Conservation (phyloP, 2,797 vertebrate genomes). For the Scarus forsteni region DNA sequence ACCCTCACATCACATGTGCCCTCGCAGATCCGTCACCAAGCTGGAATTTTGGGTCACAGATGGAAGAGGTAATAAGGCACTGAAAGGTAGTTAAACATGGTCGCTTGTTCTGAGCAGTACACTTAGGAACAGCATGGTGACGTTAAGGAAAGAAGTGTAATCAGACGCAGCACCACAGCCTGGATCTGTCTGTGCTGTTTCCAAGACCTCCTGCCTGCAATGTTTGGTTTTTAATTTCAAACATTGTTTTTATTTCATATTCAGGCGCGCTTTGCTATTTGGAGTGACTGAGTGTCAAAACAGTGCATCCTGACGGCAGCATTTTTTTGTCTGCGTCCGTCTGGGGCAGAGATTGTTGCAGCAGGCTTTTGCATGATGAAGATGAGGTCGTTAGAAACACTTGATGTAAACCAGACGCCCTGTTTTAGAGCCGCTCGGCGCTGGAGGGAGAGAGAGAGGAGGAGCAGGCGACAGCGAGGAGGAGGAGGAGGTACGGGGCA, state of each 20-base stretch:
- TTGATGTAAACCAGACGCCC: conserved; percentile 77
- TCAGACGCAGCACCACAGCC: neutral
- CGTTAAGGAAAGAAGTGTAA: neutral
- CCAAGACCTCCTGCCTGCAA: neutral
- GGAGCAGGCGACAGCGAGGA: conserved; percentile 42
- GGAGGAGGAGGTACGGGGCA: conserved; percentile 38
- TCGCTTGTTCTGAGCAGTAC: neutral
- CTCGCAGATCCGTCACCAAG: conserved; percentile 19
- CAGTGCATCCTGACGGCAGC: neutral
- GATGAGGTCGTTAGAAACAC: conserved; percentile 62
- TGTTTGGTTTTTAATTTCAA: neutral
- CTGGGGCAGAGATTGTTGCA: conserved; percentile 35
- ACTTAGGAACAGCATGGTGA: neutral
- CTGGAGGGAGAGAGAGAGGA: conserved; percentile 50
- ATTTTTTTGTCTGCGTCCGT: conserved; percentile 4
- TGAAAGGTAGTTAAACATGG: neutral
- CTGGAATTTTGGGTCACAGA: conserved; percentile 19
- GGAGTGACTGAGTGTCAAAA: neutral
- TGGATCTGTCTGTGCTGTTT: neutral
- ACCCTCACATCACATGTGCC: conserved; percentile 1
- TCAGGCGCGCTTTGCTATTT: neutral
- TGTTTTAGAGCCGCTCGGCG: conserved; percentile 52
- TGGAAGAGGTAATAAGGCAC: neutral
- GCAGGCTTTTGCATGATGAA: conserved; percentile 45
- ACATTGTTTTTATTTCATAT: neutral